A percentile compares a stretch with the other conserved stretches of the same genome.
Conservation (phyloP, 2,113 vertebrate species). For the Pipa parva region DNA sequence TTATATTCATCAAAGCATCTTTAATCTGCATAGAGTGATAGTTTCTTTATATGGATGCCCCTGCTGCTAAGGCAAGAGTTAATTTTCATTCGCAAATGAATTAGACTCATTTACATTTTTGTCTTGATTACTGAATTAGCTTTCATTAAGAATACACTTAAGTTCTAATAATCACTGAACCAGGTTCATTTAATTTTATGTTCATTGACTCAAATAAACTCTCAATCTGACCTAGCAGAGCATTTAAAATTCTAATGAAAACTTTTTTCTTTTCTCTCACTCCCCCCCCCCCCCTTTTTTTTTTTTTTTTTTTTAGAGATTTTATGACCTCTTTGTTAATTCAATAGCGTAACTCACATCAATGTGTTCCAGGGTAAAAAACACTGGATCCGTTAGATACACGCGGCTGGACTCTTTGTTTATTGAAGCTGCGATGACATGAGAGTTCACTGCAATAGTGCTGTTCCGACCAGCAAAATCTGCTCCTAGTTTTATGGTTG, state of each 20-base stretch:
- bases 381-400: conserved; percentile 92
- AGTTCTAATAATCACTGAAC: conserved; percentile 84
- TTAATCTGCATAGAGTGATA: conserved; percentile 43
- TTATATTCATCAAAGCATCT: conserved; percentile 33
- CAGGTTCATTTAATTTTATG: conserved; percentile 94
- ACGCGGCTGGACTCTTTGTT: conserved; percentile 98
- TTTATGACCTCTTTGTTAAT: conserved; percentile 62
- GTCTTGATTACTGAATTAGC: conserved; percentile 96
- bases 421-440: conserved; percentile 94
- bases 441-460: conserved; percentile 90
- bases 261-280: conserved; percentile 49
- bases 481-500: conserved; percentile 84
- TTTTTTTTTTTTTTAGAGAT: conserved; percentile 58
- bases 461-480: conserved; percentile 80
- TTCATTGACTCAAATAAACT: conserved; percentile 89
- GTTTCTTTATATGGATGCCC: conserved; percentile 58
- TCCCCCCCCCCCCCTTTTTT: conserved; percentile 46
- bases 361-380: conserved; percentile 93
- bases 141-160: conserved; percentile 98
- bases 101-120: conserved; percentile 92
- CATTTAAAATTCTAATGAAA: conserved; percentile 83
- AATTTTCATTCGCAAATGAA: conserved; percentile 88
- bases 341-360: conserved; percentile 81
- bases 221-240: conserved; percentile 73
- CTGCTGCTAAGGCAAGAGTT: conserved; percentile 86